Base-by-base conservation (phyloP, 2,797 vertebrate species). In the Phylloscopus collybita region DNA sequence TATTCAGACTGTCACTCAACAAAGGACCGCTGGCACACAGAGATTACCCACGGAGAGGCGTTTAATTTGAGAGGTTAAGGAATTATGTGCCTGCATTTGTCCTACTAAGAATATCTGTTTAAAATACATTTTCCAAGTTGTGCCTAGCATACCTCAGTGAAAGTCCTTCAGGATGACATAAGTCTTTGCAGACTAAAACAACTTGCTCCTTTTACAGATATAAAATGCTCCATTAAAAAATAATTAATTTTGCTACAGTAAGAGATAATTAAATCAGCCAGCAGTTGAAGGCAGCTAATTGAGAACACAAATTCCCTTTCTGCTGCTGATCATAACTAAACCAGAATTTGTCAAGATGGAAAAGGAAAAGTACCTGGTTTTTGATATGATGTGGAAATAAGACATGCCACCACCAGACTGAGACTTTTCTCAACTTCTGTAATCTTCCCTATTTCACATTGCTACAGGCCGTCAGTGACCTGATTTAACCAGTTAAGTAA, bases 181-280 rank as follows among this genome's bases (percentile, higher is more conserved):
- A 88, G 59, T 5, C 19, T 76, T 84, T 44, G 70, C 38, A 84
- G 71, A 36, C 38, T 88, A 42, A 86, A 93, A 26, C 80, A 93
- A 66, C 50, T 84, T 59, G 22, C 22, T 76, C 22, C 80, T 81
- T 81, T 56, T n/a, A 73, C 26, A 76, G 57, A 91, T 30, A 51
- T 36, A 64, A 83, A 95, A 54, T 4, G 6, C 27, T 62, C 47
- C 23, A 80, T 86, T 88, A 89, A 88, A 80, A 92, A 74, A 85
- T 11, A 30, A 80, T 87, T 80, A 44, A 49, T 86, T 83, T 90
- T 71, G 22, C 78, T 94, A 89, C 61, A 91, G 34, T 56, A 91
- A 88, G 53, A 90, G 50, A 80, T 71, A 90, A 91, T 88, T 85
- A 83, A 94, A 94, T 94, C 86, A 93, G 32, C 18, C 36, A 70